phyloP scores from a whole-genome alignment of 2,113 vertebrate species.

The Anolis carolinensis region DNA sequence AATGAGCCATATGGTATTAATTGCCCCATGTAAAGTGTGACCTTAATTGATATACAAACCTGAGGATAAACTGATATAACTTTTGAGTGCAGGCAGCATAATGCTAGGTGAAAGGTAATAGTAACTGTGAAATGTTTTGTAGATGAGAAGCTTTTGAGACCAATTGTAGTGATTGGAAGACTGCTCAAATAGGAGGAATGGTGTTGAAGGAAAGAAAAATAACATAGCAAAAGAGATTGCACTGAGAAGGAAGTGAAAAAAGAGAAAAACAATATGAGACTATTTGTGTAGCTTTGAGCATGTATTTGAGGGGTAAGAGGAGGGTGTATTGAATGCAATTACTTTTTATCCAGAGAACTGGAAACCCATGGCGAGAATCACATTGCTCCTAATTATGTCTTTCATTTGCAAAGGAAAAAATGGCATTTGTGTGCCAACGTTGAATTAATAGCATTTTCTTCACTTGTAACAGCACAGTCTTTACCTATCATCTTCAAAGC shows the following conservation, averaged over 20 bases:
- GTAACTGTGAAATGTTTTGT: background rate
- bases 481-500: too few species aligned
- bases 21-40: too few species aligned
- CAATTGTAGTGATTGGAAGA: background rate
- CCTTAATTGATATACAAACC: too few species aligned
- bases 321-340: background rate
- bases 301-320: background rate
- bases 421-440: background rate
- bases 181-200: background rate
- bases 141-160: background rate
- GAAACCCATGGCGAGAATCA: background rate
- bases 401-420: background rate
- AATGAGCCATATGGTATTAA: too few species aligned
- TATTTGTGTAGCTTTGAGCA: background rate
- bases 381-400: background rate
- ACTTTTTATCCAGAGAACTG: background rate
- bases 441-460: background rate
- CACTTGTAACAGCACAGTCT: background rate
- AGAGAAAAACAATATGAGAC: background rate
- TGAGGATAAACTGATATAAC: too few species aligned
- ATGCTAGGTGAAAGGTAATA: too few species aligned
- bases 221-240: background rate
- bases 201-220: background rate
- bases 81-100: too few species aligned
- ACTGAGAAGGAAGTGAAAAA: background rate